Evolutionary conservation across 2,797 vertebrate genomes (phyloP).

Genomic region (Tangara arthus): DNA sequence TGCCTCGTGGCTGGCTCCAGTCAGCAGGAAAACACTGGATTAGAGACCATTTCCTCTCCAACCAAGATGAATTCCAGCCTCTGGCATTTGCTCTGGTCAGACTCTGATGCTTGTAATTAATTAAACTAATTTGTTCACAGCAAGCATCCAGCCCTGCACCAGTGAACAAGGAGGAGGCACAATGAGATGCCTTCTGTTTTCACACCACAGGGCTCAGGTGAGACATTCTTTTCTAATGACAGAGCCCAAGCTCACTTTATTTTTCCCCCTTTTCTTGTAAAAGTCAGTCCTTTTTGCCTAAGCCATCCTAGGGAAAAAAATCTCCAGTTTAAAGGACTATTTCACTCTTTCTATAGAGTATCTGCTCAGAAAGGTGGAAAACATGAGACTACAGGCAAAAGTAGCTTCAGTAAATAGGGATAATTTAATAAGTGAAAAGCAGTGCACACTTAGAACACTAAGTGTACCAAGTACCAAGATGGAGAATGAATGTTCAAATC

Average conservation of each 20-base stretch:
- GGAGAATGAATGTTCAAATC: neutral
- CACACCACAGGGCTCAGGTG: neutral
- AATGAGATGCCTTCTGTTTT: neutral
- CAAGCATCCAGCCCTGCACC: neutral
- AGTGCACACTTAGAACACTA: neutral
- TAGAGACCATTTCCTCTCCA: neutral
- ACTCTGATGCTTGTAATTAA: slow-evolving; percentile 3
- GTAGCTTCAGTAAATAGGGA: neutral
- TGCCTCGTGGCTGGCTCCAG: neutral
- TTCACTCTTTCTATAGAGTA: neutral
- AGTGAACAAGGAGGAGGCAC: neutral
- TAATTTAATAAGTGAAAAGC: neutral
- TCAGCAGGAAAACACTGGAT: neutral
- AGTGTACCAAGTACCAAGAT: neutral
- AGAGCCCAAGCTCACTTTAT: neutral
- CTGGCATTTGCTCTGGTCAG: neutral
- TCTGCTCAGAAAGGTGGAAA: neutral
- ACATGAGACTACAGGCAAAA: neutral
- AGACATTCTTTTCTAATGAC: neutral
- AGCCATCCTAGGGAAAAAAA: neutral
- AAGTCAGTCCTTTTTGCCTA: neutral
- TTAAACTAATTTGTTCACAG: slow-evolving; percentile 39
- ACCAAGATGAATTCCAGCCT: neutral
- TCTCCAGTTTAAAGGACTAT: neutral
- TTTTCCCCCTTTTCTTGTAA: neutral